A percentile compares a stretch with the other conserved stretches of the same genome.
These are phyloP conservation scores for Dusona sp. DNA, from an alignment of 2,888 invertebrate genomes.

Conservation along the genomic window DNA sequence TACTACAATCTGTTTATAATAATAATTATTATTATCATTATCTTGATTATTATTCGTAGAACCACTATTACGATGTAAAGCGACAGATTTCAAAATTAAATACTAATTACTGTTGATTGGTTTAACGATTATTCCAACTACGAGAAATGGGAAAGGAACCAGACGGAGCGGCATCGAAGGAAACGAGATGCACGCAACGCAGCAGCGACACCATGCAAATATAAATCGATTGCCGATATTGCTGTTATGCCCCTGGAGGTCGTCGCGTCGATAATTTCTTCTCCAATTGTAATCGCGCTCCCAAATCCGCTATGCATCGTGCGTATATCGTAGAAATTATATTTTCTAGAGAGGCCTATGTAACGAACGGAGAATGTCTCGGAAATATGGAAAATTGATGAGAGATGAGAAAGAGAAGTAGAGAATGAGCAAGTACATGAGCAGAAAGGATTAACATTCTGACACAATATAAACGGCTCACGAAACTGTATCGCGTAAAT, in stretches of 20 bases:
- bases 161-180: not conserved
- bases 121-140: conserved; percentile 74
- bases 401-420: conserved; percentile 20
- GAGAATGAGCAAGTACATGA: not conserved
- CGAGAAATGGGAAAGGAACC: not conserved
- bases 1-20: conserved; percentile 80
- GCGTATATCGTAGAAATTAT: conserved; percentile 3
- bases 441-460: not conserved
- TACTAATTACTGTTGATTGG: conserved; percentile 79
- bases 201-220: not conserved
- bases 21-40: conserved; percentile 63
- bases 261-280: not conserved
- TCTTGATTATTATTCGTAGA: conserved; percentile 28
- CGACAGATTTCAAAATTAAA: conserved; percentile 83
- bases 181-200: not conserved
- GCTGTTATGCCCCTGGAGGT: not conserved
- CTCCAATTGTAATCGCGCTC: not conserved
- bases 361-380: conserved; percentile 54
- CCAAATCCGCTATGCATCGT: not conserved
- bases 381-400: conserved; percentile 35
- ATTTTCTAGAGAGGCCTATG: conserved; percentile 66
- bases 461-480: not conserved
- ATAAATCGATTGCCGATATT: no score
- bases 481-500: no score
- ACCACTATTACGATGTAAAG: conserved; percentile 80